A percentile compares a stretch with the other conserved stretches of the same genome.
Evolutionary conservation across 1,140 invertebrate genomes (phyloP).

Genomic region (Drosophila grimshawi): DNA sequence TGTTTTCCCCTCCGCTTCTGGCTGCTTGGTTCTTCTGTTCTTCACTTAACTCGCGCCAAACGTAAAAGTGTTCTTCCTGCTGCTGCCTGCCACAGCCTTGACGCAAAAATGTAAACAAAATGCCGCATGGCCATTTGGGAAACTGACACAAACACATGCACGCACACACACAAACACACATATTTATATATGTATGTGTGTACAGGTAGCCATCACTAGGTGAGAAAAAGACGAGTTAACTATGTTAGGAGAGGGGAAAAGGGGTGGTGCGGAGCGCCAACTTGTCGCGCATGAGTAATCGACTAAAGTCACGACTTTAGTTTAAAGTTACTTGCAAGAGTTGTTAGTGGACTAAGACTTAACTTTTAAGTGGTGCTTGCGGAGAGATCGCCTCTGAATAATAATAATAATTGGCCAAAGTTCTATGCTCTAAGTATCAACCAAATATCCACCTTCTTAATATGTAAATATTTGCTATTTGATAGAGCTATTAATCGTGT

Average conservation of each 20-base stretch:
- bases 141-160: slow-evolving; percentile 28
- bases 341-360: not conserved
- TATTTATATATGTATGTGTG: no score
- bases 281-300: slow-evolving; percentile 59
- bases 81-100: slow-evolving; percentile 32
- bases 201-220: slow-evolving; percentile 21
- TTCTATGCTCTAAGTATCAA: no score
- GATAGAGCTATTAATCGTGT: no score
- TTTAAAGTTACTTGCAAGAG: not conserved
- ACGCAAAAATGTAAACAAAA: slow-evolving; percentile 64
- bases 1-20: not conserved
- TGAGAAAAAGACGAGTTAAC: slow-evolving; percentile 2
- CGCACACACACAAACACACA: slow-evolving; percentile 1
- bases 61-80: slow-evolving; percentile 22
- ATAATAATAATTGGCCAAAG: not conserved
- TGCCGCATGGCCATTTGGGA: slow-evolving; percentile 49
- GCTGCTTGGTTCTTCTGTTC: slow-evolving; percentile 7
- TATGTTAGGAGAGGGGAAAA: not conserved
- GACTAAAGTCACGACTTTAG: slow-evolving; percentile 54
- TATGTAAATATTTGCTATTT: no score
- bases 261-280: slow-evolving; percentile 9
- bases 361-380: not conserved
- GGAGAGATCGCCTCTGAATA: not conserved
- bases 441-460: not conserved
- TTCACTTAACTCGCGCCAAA: slow-evolving; percentile 32